Evolutionary conservation across 53 echinoderm and acorn worm species (phyloP).

Genomic region (Pentamera pediparva): DNA sequence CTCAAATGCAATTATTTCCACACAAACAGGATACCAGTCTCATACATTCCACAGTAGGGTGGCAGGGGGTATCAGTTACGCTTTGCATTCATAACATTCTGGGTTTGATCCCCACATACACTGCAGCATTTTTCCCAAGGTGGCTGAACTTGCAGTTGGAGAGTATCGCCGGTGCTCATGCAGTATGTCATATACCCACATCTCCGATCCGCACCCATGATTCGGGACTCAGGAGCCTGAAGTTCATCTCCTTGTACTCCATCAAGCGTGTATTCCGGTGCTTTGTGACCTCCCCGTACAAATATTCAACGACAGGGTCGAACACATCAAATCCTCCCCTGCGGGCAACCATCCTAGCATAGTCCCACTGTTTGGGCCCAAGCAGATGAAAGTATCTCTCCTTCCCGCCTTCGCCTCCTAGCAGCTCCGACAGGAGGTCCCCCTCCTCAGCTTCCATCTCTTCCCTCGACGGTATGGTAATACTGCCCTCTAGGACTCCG

Average conservation of each 20-base stretch:
- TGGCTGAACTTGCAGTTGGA: no score
- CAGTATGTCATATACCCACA: not conserved
- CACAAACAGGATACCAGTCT: no score
- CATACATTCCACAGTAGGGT: no score
- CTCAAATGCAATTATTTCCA: no score
- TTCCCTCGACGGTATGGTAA: slow-evolving; percentile 48
- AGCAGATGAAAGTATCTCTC: slow-evolving; percentile 55
- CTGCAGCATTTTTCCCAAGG: no score
- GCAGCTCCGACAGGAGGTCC: slow-evolving; percentile 35
- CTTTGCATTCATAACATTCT: no score
- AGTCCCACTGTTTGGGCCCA: slow-evolving; percentile 63
- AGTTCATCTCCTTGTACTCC: slow-evolving; percentile 62
- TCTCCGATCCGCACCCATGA: slow-evolving; percentile 8
- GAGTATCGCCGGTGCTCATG: not conserved
- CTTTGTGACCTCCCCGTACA: slow-evolving; percentile 30
- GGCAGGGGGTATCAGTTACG: no score
- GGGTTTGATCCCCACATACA: no score
- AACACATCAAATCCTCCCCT: slow-evolving; percentile 5
- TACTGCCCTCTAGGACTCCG: slow-evolving; percentile 54
- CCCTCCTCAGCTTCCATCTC: slow-evolving; percentile 56
- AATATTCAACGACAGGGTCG: slow-evolving; percentile 32
- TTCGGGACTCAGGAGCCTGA: slow-evolving; percentile 36
- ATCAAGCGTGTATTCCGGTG: slow-evolving; percentile 21
- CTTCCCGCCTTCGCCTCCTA: slow-evolving; percentile 17
- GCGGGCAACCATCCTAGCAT: slow-evolving; percentile 43